Conservation (phyloP, 2,113 vertebrate species). For the Polypterus senegalus region DNA sequence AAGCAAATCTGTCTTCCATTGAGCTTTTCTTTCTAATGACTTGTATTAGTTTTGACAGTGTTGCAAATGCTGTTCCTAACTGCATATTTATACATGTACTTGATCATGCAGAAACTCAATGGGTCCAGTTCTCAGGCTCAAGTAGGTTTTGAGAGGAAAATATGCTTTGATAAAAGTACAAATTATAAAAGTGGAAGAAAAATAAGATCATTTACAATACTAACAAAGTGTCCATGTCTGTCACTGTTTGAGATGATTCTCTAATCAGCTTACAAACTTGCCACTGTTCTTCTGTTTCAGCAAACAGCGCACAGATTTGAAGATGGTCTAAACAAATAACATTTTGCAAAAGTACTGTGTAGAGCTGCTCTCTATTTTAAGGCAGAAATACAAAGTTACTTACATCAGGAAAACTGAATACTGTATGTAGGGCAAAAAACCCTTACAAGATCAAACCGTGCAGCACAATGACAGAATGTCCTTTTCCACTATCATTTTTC, state of each 20-base stretch:
- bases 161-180: neutral
- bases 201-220: neutral
- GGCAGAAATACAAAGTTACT: too few relatives aligned
- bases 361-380: too few relatives aligned
- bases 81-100: constrained; percentile 18
- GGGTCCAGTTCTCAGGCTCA: neutral
- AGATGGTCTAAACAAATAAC: too few relatives aligned
- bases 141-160: neutral
- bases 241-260: neutral
- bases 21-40: constrained; percentile 22
- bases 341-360: too few relatives aligned
- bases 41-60: constrained; percentile 33
- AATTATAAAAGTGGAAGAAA: neutral
- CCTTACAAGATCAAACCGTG: too few relatives aligned
- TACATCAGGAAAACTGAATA: too few relatives aligned
- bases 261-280: too few relatives aligned
- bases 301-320: too few relatives aligned
- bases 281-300: too few relatives aligned
- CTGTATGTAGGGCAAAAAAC: too few relatives aligned
- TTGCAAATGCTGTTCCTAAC: constrained; percentile 30
- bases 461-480: too few relatives aligned
- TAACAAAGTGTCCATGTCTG: neutral
- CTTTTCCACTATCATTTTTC: too few relatives aligned
- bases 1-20: constrained; percentile 28
- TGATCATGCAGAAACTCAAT: constrained; percentile 6